Percentiles rank a stretch among this genome's conserved stretches.
Conservation (phyloP, 2,113 vertebrate species). For the Anolis sagrei region DNA sequence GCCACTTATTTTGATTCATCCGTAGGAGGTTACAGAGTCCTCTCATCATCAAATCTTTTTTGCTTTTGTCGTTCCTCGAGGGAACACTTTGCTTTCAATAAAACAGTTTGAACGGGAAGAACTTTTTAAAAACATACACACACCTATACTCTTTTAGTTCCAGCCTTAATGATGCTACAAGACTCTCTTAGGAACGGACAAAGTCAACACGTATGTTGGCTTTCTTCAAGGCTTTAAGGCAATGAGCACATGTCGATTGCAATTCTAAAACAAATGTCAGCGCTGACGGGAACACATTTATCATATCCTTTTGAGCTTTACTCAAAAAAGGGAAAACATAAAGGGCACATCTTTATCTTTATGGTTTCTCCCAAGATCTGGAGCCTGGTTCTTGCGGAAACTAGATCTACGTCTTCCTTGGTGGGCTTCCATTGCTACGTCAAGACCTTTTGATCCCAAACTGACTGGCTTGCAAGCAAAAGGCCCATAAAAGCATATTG, state of each 20-base stretch:
- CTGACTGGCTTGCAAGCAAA: no score
- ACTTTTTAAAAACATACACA: no score
- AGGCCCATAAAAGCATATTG: no score
- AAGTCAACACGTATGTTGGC: not conserved
- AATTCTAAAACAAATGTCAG: not conserved
- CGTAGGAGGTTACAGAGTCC: not conserved
- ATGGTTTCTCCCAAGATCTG: no score
- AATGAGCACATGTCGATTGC: not conserved
- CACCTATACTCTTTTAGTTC: not conserved
- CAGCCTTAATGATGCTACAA: not conserved
- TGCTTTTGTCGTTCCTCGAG: not conserved
- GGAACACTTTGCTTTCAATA: conserved; percentile 13
- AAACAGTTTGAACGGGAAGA: not conserved
- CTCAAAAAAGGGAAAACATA: not conserved
- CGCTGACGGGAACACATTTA: not conserved
- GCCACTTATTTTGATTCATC: not conserved
- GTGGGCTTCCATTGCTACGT: no score
- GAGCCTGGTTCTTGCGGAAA: no score
- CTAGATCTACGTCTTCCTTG: no score
- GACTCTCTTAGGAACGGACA: not conserved
- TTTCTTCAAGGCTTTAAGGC: not conserved
- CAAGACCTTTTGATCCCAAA: no score
- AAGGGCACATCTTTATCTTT: not conserved
- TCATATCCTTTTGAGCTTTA: not conserved
- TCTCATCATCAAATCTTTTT: conserved; percentile 2